These are phyloP conservation scores for Agrilus planipennis DNA, from an alignment of 1,140 invertebrate species.

Conservation along the genomic window DNA sequence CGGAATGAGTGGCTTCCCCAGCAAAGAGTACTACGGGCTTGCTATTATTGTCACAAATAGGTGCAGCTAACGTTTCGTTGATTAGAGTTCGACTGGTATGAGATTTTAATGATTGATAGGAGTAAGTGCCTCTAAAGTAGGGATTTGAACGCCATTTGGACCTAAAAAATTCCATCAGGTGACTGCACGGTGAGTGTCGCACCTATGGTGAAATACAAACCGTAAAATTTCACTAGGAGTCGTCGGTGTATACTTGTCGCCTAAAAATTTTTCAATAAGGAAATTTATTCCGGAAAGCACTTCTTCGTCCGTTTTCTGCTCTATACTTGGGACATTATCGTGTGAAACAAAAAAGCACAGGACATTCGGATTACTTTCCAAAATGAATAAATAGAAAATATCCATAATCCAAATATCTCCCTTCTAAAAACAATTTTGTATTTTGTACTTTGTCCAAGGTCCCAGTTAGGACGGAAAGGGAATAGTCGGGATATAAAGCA, in stretches of 20 bases:
- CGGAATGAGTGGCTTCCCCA: slow-evolving; percentile 56
- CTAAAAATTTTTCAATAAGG: background rate
- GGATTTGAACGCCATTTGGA: slow-evolving; percentile 57
- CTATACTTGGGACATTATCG: too few species aligned
- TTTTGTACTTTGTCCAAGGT: too few species aligned
- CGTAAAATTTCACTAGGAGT: background rate
- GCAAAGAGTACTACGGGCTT: slow-evolving; percentile 52
- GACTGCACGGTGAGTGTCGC: slow-evolving; percentile 10
- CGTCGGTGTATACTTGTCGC: background rate
- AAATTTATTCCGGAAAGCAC: background rate
- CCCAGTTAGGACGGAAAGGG: too few species aligned
- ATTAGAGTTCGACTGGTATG: slow-evolving; percentile 39
- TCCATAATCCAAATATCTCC: too few species aligned
- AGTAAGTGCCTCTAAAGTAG: slow-evolving; percentile 56
- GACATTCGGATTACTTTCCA: too few species aligned
- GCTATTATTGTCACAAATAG: slow-evolving; percentile 36
- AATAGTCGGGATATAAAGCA: too few species aligned
- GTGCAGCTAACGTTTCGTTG: slow-evolving; percentile 41
- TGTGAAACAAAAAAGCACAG: too few species aligned
- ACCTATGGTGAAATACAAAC: background rate
- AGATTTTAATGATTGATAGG: slow-evolving; percentile 46
- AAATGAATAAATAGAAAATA: too few species aligned
- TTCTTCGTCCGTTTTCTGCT: slow-evolving; percentile 5
- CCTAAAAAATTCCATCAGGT: slow-evolving; percentile 35
- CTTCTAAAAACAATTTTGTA: too few species aligned